Base-by-base conservation (phyloP, 2,797 vertebrate genomes). In the Sebastes umbrosus region DNA sequence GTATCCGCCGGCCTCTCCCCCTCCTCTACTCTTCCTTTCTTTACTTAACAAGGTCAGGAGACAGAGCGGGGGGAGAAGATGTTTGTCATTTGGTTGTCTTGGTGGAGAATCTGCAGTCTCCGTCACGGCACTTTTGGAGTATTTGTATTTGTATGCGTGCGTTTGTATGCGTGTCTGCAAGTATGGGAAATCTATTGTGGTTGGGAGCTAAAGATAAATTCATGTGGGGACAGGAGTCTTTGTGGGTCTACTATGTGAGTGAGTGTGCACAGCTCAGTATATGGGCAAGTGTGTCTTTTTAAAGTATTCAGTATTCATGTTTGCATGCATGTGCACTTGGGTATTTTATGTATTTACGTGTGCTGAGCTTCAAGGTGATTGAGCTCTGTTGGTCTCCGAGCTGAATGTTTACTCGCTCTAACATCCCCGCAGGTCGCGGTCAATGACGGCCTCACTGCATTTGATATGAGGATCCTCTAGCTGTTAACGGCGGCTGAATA, bases 21-120 rank as follows among this genome's bases (percentile, higher is more conserved):
- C 78, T 84, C 67, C 84, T 86, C 43, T 55, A 2, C 80, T 77
- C 64, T 80, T 79, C 73, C 65, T 83, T 68, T 87, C 89, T 93
- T 91, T 90, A 88, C 91, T 95, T 92, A 90, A 94, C 91, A 92
- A 91, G 88, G 89, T 82, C 92, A 89, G 85, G 83, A 90, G 80
- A 88, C 84, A 36, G 76, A 78, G 73, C 62, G 85, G 71, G 66
- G 66, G 67, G 77, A 76, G 88, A 71, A 74, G 81, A 75, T 62
- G 73, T 91, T 90, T 91, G 83, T 90, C 86, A 88, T 79, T 73
- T 76, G 64, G 72, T 66, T 85, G 85, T 85, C 75, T 24, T 9
- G 54, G 59, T 73, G 50, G 32, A 82, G 81, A 75, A 83, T 79
- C 69, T 82, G 75, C 27, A 84, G 70, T 24, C 84, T 86, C 70